Evolutionary conservation across 2,797 vertebrate species (phyloP).

Genomic region (Stomatorhinus walkeri): DNA sequence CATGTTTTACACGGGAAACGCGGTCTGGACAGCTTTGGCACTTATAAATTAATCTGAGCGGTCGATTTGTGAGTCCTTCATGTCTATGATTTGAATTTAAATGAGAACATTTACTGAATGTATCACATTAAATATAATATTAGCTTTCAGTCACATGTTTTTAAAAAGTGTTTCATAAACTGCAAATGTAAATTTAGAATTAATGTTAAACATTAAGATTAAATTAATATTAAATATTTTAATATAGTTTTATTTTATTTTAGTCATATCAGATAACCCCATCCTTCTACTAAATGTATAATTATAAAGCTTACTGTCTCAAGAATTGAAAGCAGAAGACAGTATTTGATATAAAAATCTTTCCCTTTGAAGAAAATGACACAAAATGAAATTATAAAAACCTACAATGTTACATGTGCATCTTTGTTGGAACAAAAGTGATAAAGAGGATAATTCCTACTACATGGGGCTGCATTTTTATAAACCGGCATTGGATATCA

Average conservation of each 20-base stretch:
- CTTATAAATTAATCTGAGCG: background rate
- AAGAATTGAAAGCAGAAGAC: background rate
- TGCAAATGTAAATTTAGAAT: background rate
- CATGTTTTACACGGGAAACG: background rate
- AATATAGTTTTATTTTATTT: background rate
- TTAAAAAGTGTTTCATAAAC: slow-evolving; percentile 9
- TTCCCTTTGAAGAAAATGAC: background rate
- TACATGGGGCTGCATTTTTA: background rate
- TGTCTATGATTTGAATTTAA: background rate
- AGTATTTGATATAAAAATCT: slow-evolving; percentile 1
- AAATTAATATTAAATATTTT: slow-evolving; percentile 1
- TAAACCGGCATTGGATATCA: background rate
- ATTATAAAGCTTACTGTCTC: background rate
- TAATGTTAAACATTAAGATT: background rate
- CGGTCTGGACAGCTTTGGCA: background rate
- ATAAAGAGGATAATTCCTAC: background rate
- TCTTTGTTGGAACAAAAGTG: background rate
- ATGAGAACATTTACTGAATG: background rate
- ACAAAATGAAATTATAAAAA: background rate
- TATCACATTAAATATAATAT: background rate
- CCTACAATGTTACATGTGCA: background rate
- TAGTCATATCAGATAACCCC: background rate
- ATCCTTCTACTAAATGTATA: background rate
- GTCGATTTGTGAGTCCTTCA: background rate
- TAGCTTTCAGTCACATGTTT: background rate